Conservation (phyloP, 2,113 vertebrate genomes). For the Microcebus jonahi region DNA sequence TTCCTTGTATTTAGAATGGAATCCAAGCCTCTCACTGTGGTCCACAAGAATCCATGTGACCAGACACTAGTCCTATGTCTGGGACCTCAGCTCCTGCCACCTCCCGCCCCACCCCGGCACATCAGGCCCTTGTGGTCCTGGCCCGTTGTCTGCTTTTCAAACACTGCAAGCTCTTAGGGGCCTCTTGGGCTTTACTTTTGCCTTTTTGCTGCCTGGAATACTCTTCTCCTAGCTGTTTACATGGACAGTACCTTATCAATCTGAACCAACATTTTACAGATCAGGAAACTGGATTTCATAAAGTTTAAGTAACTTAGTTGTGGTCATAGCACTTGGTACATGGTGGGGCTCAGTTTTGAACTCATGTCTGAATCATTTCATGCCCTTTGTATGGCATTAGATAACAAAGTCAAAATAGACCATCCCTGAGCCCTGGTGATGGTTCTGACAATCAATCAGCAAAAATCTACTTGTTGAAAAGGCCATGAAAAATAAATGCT, state of each 20-base stretch:
- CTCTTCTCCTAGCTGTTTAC: neutral
- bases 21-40: neutral
- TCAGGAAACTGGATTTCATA: neutral
- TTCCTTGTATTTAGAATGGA: neutral
- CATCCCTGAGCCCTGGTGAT: neutral
- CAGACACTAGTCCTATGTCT: neutral
- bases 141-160: neutral
- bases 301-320: neutral
- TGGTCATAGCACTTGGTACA: neutral
- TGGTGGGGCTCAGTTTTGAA: neutral
- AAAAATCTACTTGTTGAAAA: slow-evolving; percentile 28
- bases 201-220: neutral
- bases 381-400: neutral
- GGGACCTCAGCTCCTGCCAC: neutral
- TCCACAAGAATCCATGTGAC: neutral
- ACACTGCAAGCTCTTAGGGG: neutral
- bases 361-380: slow-evolving; percentile 15
- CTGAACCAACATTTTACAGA: neutral
- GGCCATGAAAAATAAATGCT: neutral
- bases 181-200: neutral
- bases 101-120: accelerated
- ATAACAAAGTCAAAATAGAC: neutral
- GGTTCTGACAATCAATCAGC: neutral
- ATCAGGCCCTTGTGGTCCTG: too few relatives aligned
- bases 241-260: neutral